Percentiles rank a stretch among this genome's conserved stretches.
Evolutionary conservation across 2,113 vertebrate species (phyloP).

Genomic region (Psophia crepitans): DNA sequence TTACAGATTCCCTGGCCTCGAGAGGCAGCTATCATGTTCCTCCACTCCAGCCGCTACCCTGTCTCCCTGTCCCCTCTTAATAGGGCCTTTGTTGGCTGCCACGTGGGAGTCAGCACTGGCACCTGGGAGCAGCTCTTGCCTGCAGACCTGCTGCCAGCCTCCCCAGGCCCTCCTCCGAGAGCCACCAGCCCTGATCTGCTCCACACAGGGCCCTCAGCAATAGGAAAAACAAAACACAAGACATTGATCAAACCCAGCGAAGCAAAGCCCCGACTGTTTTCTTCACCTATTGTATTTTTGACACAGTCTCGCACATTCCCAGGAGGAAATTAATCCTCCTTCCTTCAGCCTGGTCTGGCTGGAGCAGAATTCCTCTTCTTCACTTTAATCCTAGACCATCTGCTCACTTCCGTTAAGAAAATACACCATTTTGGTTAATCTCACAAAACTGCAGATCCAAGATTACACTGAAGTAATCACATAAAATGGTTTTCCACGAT

Average conservation of each 20-base stretch:
- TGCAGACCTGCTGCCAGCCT: not conserved
- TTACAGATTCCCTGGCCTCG: conserved; percentile 45
- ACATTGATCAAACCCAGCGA: not conserved
- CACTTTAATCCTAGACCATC: not conserved
- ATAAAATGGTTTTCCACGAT: not conserved
- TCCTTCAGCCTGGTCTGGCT: not conserved
- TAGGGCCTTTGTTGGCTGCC: not conserved
- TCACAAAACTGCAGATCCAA: not conserved
- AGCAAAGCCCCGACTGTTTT: not conserved
- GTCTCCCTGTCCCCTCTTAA: not conserved
- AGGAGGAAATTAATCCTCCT: not conserved
- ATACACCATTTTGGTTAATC: fast-evolving
- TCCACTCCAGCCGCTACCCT: not conserved
- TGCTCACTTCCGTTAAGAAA: not conserved
- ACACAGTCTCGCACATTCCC: not conserved
- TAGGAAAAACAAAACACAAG: not conserved
- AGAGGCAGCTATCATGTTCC: conserved; percentile 23
- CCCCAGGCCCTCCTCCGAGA: not conserved
- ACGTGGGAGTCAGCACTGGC: not conserved
- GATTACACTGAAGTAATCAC: not conserved
- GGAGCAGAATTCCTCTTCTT: not conserved
- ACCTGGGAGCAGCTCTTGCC: not conserved
- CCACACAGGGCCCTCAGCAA: fast-evolving
- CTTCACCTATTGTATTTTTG: not conserved
- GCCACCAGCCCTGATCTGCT: not conserved